Percentiles rank a stretch among this genome's conserved stretches.
phyloP scores from a whole-genome alignment of 2,797 vertebrate genomes.

The Botia kubotai region DNA sequence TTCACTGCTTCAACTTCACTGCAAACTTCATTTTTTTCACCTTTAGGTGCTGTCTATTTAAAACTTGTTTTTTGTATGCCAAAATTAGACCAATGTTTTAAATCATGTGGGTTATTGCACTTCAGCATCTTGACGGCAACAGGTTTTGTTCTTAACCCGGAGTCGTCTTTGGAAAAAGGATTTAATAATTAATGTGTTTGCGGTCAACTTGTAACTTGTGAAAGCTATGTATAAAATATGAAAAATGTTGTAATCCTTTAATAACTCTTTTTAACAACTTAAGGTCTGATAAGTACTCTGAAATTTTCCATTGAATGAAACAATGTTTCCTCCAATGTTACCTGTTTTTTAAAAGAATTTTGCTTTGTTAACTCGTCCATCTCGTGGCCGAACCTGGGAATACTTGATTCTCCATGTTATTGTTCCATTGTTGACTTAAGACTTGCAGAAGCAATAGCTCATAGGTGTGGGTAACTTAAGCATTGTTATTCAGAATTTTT shows the following conservation, averaged over 20 bases:
- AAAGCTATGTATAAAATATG: conserved; percentile 79
- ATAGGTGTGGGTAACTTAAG: background rate
- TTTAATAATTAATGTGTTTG: conserved; percentile 76
- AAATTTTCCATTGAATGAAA: background rate
- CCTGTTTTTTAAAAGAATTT: conserved; percentile 28
- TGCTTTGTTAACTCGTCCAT: conserved; percentile 74
- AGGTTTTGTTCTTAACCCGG: conserved; percentile 65
- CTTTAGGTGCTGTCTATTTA: conserved; percentile 82
- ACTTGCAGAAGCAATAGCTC: background rate
- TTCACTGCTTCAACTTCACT: too few species aligned
- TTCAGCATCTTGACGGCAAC: conserved; percentile 66
- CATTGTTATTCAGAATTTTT: background rate
- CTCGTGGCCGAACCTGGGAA: conserved; percentile 68
- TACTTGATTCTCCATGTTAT: background rate
- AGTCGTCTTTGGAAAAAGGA: conserved; percentile 66
- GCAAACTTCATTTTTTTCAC: conserved; percentile 67
- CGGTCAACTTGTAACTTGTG: conserved; percentile 80
- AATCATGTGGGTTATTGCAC: conserved; percentile 78
- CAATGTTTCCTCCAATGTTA: too few species aligned
- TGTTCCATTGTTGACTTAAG: background rate
- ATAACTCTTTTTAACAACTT: conserved; percentile 75
- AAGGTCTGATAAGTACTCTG: conserved; percentile 3
- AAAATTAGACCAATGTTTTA: conserved; percentile 93
- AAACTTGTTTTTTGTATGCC: conserved; percentile 81
- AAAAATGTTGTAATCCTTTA: conserved; percentile 83